Evolutionary conservation across 2,113 vertebrate genomes (phyloP).

Genomic region (Petroica traversi): DNA sequence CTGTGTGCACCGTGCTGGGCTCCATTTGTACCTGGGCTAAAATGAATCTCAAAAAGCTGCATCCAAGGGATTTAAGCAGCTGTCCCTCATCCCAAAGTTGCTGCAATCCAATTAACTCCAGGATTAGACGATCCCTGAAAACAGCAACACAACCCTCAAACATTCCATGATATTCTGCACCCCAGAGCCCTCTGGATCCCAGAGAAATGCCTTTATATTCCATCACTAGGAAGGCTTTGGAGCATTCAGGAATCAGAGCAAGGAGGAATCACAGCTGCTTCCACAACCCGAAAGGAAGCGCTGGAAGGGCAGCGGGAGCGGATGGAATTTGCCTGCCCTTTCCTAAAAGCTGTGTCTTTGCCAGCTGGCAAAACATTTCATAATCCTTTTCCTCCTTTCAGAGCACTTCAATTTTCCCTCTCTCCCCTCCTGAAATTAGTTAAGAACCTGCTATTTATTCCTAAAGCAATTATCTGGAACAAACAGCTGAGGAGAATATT

Average conservation of each 20-base stretch:
- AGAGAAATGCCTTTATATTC: neutral
- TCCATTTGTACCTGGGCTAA: neutral
- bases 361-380: neutral
- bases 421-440: neutral
- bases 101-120: neutral
- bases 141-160: neutral
- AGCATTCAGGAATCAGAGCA: neutral
- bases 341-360: neutral
- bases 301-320: neutral
- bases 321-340: neutral
- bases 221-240: neutral
- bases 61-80: neutral
- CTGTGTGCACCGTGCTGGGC: neutral
- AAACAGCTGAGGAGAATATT: neutral
- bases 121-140: fast-evolving
- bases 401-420: neutral
- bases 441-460: neutral
- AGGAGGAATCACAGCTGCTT: neutral
- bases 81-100: neutral
- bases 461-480: neutral
- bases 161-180: fast-evolving
- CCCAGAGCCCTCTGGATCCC: neutral
- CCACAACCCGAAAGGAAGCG: fast-evolving
- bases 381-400: neutral
- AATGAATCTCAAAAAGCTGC: neutral